phyloP scores from a whole-genome alignment of 2,797 vertebrate genomes.

The Cyclopterus lumpus region DNA sequence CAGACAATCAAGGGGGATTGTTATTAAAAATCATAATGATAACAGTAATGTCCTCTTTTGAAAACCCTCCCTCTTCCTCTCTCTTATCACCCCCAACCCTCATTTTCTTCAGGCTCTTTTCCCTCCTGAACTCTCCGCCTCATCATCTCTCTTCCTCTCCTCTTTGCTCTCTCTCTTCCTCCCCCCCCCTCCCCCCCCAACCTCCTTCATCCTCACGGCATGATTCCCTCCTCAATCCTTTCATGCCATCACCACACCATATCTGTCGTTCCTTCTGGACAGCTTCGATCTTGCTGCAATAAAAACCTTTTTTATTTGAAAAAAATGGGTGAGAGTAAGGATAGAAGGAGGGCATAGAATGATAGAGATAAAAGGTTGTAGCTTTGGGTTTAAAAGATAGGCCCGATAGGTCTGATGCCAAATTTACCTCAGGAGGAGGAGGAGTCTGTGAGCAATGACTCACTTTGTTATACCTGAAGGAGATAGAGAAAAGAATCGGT shows the following conservation, averaged over 20 bases:
- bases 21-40: slow-evolving; percentile 13
- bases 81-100: not conserved
- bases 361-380: slow-evolving; percentile 61
- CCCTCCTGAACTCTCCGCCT: slow-evolving; percentile 32
- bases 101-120: slow-evolving; percentile 17
- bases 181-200: not conserved
- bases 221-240: slow-evolving; percentile 27
- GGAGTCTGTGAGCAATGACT: slow-evolving; percentile 19
- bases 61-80: not conserved
- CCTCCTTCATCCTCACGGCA: slow-evolving; percentile 49
- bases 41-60: slow-evolving; percentile 11
- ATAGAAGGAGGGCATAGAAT: slow-evolving; percentile 4
- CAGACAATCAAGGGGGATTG: slow-evolving; percentile 3
- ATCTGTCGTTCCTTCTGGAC: slow-evolving; percentile 52
- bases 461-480: slow-evolving; percentile 33
- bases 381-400: slow-evolving; percentile 56
- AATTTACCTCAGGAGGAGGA: slow-evolving; percentile 43
- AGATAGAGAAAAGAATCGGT: not conserved
- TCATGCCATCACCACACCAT: slow-evolving; percentile 51
- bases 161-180: slow-evolving; percentile 20
- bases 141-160: slow-evolving; percentile 39
- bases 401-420: slow-evolving; percentile 22
- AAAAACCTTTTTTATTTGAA: slow-evolving; percentile 61
- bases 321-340: slow-evolving; percentile 39
- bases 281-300: slow-evolving; percentile 45